A percentile compares a stretch with the other conserved stretches of the same genome.
phyloP scores from a whole-genome alignment of 1,140 invertebrate species.

The Lutraria rhynchaena region DNA sequence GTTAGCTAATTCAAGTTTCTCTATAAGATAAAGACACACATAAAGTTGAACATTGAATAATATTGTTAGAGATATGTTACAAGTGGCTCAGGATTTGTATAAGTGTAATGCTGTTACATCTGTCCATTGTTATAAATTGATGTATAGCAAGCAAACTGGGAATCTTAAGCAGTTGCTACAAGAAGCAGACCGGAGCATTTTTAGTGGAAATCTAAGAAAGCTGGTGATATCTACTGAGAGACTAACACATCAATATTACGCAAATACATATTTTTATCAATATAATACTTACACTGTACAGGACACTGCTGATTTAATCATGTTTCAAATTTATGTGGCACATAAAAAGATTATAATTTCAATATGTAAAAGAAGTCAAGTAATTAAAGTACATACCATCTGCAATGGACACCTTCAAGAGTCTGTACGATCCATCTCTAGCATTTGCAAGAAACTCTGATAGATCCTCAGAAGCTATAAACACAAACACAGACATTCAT shows the following conservation, averaged over 20 bases:
- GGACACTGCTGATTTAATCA: not conserved
- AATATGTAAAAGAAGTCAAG: slow-evolving; percentile 33
- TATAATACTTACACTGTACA: not conserved
- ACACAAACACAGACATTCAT: slow-evolving; percentile 2
- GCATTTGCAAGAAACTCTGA: slow-evolving; percentile 72
- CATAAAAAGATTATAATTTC: slow-evolving; percentile 1
- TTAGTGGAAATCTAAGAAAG: not conserved
- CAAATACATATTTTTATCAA: not conserved
- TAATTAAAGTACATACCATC: slow-evolving; percentile 70
- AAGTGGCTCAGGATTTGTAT: too few relatives aligned
- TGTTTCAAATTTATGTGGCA: not conserved
- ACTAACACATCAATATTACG: not conserved
- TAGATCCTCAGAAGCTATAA: slow-evolving; percentile 78
- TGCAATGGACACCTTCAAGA: slow-evolving; percentile 76
- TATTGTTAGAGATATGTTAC: too few relatives aligned
- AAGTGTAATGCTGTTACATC: too few relatives aligned
- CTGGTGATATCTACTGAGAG: not conserved
- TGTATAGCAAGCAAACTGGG: too few relatives aligned
- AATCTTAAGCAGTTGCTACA: too few relatives aligned
- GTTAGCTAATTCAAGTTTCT: slow-evolving; percentile 71
- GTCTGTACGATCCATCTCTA: slow-evolving; percentile 76
- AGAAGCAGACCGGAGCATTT: too few relatives aligned
- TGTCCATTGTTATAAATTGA: too few relatives aligned
- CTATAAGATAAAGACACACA: slow-evolving; percentile 72
- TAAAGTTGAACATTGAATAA: too few relatives aligned